A percentile compares a stretch with the other conserved stretches of the same genome.
Conservation (phyloP, 2,888 invertebrate species). For the Apodemia mormo region DNA sequence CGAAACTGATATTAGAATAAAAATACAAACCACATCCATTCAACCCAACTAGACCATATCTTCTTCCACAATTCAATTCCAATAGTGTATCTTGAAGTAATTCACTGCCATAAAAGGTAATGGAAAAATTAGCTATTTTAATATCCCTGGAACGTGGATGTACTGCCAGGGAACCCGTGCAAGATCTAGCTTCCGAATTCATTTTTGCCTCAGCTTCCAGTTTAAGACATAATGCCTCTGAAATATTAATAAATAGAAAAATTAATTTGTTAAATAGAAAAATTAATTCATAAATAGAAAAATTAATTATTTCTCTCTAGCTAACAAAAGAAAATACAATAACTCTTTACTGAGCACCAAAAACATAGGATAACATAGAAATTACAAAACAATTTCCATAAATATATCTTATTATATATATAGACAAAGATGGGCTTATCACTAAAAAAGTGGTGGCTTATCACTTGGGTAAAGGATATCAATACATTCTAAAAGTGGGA, state of each 20-base stretch:
- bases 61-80: conserved; percentile 97
- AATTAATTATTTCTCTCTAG: no score
- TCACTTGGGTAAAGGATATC: no score
- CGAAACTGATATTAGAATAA: no score
- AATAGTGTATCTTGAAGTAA: conserved; percentile 96
- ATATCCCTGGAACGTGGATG: conserved; percentile 98
- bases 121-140: conserved; percentile 97
- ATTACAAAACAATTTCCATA: no score
- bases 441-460: no score
- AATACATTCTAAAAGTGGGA: no score
- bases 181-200: conserved; percentile 95
- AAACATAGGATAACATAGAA: no score
- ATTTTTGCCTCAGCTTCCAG: conserved; percentile 94
- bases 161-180: conserved; percentile 96
- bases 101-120: conserved; percentile 99
- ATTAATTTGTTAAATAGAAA: neutral
- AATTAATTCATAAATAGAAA: no score
- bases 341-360: no score
- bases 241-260: conserved; percentile 39
- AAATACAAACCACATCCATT: conserved; percentile 92
- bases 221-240: conserved; percentile 92
- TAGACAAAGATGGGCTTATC: no score
- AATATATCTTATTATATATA: no score
- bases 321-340: neutral
- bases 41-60: conserved; percentile 98